Percentiles rank a stretch among this genome's conserved stretches.
phyloP scores from a whole-genome alignment of 2,888 invertebrate species.

The Lycaena phlaeas region DNA sequence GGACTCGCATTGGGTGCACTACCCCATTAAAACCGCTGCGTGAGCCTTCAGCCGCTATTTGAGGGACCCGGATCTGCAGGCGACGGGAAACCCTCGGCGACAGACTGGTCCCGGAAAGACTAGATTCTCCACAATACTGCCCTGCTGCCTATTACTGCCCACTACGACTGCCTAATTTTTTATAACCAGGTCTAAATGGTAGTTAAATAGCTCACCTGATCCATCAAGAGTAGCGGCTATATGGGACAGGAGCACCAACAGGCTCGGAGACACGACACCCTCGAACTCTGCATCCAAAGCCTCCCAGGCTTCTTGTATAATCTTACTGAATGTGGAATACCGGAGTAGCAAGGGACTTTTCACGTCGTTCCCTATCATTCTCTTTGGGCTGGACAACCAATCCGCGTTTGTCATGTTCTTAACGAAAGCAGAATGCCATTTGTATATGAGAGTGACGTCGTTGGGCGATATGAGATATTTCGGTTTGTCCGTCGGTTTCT shows the following conservation, averaged over 20 bases:
- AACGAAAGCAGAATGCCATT: slow-evolving; percentile 75
- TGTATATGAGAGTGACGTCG: slow-evolving; percentile 73
- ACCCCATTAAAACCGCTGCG: too few relatives aligned
- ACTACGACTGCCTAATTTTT: too few relatives aligned
- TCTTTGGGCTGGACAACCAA: slow-evolving; percentile 70
- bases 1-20: too few relatives aligned
- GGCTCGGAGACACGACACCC: slow-evolving; percentile 65
- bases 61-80: too few relatives aligned
- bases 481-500: slow-evolving; percentile 30
- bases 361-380: slow-evolving; percentile 50
- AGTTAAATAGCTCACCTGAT: slow-evolving; percentile 47
- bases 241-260: slow-evolving; percentile 71
- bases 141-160: too few relatives aligned
- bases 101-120: too few relatives aligned
- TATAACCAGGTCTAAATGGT: too few relatives aligned
- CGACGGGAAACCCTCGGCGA: too few relatives aligned
- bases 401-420: slow-evolving; percentile 71
- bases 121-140: too few relatives aligned
- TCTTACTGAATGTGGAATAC: slow-evolving; percentile 70
- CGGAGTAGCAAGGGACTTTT: slow-evolving; percentile 69
- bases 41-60: too few relatives aligned
- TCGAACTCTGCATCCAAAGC: slow-evolving; percentile 71
- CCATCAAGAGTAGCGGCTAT: slow-evolving; percentile 64
- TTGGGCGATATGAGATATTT: slow-evolving; percentile 55
- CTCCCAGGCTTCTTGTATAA: slow-evolving; percentile 65